These are phyloP conservation scores for Trichogramma pretiosum DNA, from an alignment of 1,140 invertebrate species.

Conservation along the genomic window DNA sequence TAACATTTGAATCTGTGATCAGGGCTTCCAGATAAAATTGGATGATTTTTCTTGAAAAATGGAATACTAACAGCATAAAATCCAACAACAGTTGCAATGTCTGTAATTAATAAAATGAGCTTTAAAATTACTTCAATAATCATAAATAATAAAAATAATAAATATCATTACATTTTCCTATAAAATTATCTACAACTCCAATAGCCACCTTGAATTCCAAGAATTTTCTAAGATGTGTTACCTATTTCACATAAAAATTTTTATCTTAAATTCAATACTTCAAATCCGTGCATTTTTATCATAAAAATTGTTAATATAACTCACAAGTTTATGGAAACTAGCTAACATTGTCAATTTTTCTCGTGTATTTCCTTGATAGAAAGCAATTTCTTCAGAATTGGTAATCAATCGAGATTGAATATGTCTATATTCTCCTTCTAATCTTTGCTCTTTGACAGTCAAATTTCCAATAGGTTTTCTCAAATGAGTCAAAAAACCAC, in stretches of 20 bases:
- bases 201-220: slow-evolving; percentile 86
- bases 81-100: slow-evolving; percentile 88
- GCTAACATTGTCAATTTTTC: slow-evolving; percentile 82
- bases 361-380: slow-evolving; percentile 85
- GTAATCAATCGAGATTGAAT: slow-evolving; percentile 94
- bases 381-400: slow-evolving; percentile 96
- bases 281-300: background rate
- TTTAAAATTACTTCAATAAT: background rate
- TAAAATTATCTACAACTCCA: slow-evolving; percentile 91
- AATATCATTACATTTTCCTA: slow-evolving; percentile 80
- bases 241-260: slow-evolving; percentile 48
- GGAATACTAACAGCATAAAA: slow-evolving; percentile 92
- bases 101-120: slow-evolving; percentile 46
- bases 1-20: slow-evolving; percentile 63
- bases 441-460: slow-evolving; percentile 88
- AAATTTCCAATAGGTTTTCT: slow-evolving; percentile 77
- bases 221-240: slow-evolving; percentile 76
- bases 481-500: slow-evolving; percentile 68
- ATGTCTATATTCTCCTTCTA: slow-evolving; percentile 96
- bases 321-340: slow-evolving; percentile 83
- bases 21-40: slow-evolving; percentile 47
- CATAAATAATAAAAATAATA: background rate
- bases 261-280: slow-evolving; percentile 2
- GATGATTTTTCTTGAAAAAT: slow-evolving; percentile 70
- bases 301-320: slow-evolving; percentile 19